Conservation (phyloP, 2,113 vertebrate species). For the Notarius lentiginosus region DNA sequence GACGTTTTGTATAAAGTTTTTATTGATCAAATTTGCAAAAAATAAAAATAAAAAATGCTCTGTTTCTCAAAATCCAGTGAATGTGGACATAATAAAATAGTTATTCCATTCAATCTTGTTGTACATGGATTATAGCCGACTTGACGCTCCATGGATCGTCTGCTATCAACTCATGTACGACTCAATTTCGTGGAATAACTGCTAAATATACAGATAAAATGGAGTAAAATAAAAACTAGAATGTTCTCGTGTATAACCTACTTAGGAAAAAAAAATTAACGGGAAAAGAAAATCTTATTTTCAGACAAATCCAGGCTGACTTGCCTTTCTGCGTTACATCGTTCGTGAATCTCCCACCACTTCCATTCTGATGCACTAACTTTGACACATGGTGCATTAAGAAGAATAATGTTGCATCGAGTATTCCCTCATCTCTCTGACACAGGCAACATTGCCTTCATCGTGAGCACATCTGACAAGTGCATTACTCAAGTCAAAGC, state of each 20-base stretch:
- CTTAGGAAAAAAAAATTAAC: background rate
- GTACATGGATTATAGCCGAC: too few relatives aligned
- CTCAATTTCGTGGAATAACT: too few relatives aligned
- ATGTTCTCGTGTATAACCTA: background rate
- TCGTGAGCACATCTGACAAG: slow-evolving; percentile 42
- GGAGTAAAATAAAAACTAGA: background rate
- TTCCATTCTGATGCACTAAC: slow-evolving; percentile 24
- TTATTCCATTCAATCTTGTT: too few relatives aligned
- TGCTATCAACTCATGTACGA: too few relatives aligned
- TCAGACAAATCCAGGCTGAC: background rate
- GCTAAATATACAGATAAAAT: background rate
- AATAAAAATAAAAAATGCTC: too few relatives aligned
- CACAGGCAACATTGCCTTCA: slow-evolving; percentile 27
- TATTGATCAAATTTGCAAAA: too few relatives aligned
- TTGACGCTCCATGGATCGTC: too few relatives aligned
- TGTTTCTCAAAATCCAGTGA: too few relatives aligned
- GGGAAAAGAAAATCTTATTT: background rate
- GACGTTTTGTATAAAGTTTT: too few relatives aligned
- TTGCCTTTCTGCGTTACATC: background rate
- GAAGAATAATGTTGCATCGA: slow-evolving; percentile 34
- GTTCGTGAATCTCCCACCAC: slow-evolving; percentile 2
- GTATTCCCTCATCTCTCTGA: slow-evolving; percentile 37
- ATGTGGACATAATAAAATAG: too few relatives aligned
- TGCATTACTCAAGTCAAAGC: slow-evolving; percentile 43
- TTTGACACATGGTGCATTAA: slow-evolving; percentile 42